phyloP scores from a whole-genome alignment of 2,113 vertebrate genomes.

The Phylloscopus whistleri region DNA sequence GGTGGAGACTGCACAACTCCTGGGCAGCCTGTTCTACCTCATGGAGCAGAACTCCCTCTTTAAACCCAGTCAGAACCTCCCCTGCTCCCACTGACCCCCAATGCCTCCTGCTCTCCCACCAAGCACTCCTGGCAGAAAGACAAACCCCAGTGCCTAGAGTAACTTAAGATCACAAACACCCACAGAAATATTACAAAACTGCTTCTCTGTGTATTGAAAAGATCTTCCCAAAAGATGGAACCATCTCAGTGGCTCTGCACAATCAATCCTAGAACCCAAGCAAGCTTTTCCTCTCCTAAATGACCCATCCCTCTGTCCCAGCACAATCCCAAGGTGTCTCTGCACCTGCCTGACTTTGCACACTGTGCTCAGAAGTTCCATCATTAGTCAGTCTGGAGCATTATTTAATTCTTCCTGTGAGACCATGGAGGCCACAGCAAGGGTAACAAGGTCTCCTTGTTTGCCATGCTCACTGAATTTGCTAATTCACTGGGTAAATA shows the following conservation, averaged over 20 bases:
- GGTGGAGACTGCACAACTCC: background rate
- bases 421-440: background rate
- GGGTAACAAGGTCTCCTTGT: background rate
- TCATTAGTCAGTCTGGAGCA: background rate
- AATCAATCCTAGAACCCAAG: background rate
- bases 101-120: background rate
- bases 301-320: too few relatives aligned
- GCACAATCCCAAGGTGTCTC: background rate
- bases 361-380: background rate
- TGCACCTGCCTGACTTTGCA: background rate
- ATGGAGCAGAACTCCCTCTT: background rate
- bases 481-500: background rate
- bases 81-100: background rate
- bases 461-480: background rate
- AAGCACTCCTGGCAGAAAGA: rapidly evolving
- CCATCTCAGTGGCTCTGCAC: background rate
- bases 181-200: background rate
- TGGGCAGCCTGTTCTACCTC: background rate
- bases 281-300: rapidly evolving
- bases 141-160: background rate
- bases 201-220: background rate
- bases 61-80: background rate
- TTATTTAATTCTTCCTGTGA: background rate
- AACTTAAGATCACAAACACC: background rate
- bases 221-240: background rate